Percentiles rank a stretch among this genome's conserved stretches.
Evolutionary conservation across 1,140 invertebrate genomes (phyloP).

Genomic region (Hyles vespertilio): DNA sequence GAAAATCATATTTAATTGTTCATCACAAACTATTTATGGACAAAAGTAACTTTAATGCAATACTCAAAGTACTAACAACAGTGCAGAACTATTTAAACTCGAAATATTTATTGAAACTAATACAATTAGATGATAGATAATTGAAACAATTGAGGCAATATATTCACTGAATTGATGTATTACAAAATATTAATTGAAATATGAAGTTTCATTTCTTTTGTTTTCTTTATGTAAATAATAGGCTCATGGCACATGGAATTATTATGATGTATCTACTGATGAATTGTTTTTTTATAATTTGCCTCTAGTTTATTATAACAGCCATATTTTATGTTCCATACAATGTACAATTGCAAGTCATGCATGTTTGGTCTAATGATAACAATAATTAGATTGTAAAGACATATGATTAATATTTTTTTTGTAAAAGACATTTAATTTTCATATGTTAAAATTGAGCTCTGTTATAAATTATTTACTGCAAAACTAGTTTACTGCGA

Average conservation of each 20-base stretch:
- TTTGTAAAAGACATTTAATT: constrained; percentile 48
- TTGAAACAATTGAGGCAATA: background rate
- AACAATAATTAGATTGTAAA: constrained; percentile 4
- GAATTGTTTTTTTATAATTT: background rate
- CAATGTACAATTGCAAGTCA: constrained; percentile 52
- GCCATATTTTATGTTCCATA: constrained; percentile 57
- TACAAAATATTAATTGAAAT: too few species aligned
- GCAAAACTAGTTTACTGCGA: constrained; percentile 52
- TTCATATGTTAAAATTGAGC: constrained; percentile 24
- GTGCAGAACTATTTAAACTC: too few species aligned
- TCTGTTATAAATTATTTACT: constrained; percentile 27
- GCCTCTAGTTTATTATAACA: constrained; percentile 26
- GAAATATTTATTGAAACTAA: too few species aligned
- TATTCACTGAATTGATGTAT: too few species aligned
- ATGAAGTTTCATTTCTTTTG: background rate
- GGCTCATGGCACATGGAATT: background rate
- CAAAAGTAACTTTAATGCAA: background rate
- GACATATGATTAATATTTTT: background rate
- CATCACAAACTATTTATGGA: constrained; percentile 3
- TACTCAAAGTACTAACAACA: background rate
- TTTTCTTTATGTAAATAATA: too few species aligned
- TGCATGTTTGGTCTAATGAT: constrained; percentile 12
- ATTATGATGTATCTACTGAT: constrained; percentile 14
- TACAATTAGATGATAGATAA: background rate
- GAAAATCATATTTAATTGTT: background rate